These are phyloP conservation scores for Cheilosia soror DNA, from an alignment of 2,888 invertebrate species.

Conservation along the genomic window DNA sequence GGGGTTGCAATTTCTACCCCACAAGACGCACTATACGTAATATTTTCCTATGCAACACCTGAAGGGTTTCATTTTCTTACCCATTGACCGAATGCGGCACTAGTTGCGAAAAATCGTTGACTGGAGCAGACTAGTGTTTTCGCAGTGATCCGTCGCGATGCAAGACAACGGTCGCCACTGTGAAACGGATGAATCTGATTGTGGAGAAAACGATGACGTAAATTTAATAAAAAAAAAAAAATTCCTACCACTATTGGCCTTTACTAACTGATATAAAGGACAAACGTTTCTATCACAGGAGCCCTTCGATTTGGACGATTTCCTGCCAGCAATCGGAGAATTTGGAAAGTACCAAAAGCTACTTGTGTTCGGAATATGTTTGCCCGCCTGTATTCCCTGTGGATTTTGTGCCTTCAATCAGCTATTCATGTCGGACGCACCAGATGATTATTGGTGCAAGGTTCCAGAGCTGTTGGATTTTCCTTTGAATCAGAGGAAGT, in stretches of 20 bases:
- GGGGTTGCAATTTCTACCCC: conserved; percentile 38
- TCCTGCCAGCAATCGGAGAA: conserved; percentile 93
- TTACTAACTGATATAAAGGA: conserved; percentile 1
- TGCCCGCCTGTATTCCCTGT: conserved; percentile 95
- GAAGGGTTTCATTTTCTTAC: conserved; percentile 60
- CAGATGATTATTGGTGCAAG: conserved; percentile 93
- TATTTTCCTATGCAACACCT: conserved; percentile 37
- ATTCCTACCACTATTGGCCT: neutral
- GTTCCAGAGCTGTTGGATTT: conserved; percentile 88
- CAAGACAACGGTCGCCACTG: conserved; percentile 61
- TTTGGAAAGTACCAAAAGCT: conserved; percentile 95
- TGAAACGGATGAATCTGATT: conserved; percentile 67
- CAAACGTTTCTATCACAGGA: conserved; percentile 77
- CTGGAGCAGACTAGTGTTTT: conserved; percentile 30
- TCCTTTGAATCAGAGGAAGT: conserved; percentile 86
- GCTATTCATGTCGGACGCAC: conserved; percentile 95
- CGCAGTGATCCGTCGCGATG: conserved; percentile 63
- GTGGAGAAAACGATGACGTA: conserved; percentile 71
- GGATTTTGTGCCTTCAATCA: conserved; percentile 97
- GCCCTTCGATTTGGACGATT: conserved; percentile 91
- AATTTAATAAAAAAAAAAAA: conserved; percentile 20
- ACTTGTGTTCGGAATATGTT: conserved; percentile 92
- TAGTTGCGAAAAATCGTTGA: conserved; percentile 40
- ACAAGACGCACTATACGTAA: conserved; percentile 7
- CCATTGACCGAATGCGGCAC: conserved; percentile 14